Percentiles rank a stretch among this genome's conserved stretches.
Evolutionary conservation across 2,888 invertebrate species (phyloP).

Genomic region (Plebejus anna): DNA sequence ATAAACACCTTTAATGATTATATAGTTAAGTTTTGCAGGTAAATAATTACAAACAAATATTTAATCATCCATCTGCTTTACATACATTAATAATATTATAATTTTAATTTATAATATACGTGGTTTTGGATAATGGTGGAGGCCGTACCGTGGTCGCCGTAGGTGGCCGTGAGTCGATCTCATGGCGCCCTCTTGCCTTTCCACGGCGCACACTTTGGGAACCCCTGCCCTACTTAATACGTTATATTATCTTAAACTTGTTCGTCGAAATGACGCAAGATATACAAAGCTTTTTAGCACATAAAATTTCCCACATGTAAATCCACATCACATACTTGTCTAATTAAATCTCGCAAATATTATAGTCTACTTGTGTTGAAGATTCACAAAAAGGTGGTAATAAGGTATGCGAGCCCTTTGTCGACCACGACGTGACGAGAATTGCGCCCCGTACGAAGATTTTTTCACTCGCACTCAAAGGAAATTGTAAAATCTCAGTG

Average conservation of each 20-base stretch:
- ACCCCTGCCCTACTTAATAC: too few relatives aligned
- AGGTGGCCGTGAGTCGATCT: too few relatives aligned
- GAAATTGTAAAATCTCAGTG: conserved; percentile 39
- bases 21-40: too few relatives aligned
- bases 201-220: too few relatives aligned
- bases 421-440: conserved; percentile 78
- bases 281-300: not conserved
- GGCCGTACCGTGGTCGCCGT: too few relatives aligned
- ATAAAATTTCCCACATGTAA: conserved; percentile 12
- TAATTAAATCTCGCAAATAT: conserved; percentile 60
- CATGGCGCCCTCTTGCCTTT: too few relatives aligned
- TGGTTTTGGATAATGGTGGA: too few relatives aligned
- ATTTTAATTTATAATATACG: too few relatives aligned
- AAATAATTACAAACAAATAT: too few relatives aligned
- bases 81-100: too few relatives aligned
- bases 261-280: not conserved
- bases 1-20: too few relatives aligned
- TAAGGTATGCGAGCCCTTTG: conserved; percentile 79
- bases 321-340: conserved; percentile 16
- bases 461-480: conserved; percentile 60
- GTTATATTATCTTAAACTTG: not conserved
- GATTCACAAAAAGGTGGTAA: conserved; percentile 76
- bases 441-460: conserved; percentile 60
- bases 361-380: conserved; percentile 58
- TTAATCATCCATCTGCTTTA: too few relatives aligned